phyloP scores from a whole-genome alignment of 1,140 invertebrate genomes.

The Drosophila lini region DNA sequence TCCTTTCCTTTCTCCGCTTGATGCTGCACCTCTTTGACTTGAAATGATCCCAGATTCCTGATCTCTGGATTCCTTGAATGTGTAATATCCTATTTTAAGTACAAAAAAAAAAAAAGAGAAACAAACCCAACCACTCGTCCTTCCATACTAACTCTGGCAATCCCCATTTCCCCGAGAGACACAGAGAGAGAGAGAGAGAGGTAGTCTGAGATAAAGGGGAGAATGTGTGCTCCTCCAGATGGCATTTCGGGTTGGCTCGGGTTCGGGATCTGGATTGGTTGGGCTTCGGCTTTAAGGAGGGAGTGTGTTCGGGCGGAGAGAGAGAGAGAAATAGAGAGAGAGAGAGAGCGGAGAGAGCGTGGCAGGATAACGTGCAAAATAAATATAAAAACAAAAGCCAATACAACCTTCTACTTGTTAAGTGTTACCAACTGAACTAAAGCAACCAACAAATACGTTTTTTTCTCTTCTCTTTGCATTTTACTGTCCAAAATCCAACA shows the following conservation, averaged over 20 bases:
- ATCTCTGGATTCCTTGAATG: background rate
- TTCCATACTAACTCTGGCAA: conserved; percentile 6
- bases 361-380: conserved; percentile 1
- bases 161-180: conserved; percentile 7
- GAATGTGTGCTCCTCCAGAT: background rate
- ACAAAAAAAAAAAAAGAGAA: background rate
- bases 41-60: background rate
- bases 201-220: background rate
- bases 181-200: background rate
- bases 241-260: conserved; percentile 20
- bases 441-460: conserved; percentile 70
- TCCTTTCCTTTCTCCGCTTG: background rate
- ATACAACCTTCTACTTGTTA: conserved; percentile 51
- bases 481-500: conserved; percentile 61
- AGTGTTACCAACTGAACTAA: conserved; percentile 77
- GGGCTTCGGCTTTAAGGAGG: conserved; percentile 4
- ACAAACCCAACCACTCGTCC: conserved; percentile 6
- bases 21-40: conserved; percentile 1
- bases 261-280: conserved; percentile 6
- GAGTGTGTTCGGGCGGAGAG: conserved; percentile 2
- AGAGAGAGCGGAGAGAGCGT: conserved; percentile 22
- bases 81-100: conserved; percentile 10
- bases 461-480: conserved; percentile 82
- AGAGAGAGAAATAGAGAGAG: background rate
- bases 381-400: background rate